These are phyloP conservation scores for Eulithis testata DNA, from an alignment of 2,888 invertebrate genomes.

Conservation along the genomic window DNA sequence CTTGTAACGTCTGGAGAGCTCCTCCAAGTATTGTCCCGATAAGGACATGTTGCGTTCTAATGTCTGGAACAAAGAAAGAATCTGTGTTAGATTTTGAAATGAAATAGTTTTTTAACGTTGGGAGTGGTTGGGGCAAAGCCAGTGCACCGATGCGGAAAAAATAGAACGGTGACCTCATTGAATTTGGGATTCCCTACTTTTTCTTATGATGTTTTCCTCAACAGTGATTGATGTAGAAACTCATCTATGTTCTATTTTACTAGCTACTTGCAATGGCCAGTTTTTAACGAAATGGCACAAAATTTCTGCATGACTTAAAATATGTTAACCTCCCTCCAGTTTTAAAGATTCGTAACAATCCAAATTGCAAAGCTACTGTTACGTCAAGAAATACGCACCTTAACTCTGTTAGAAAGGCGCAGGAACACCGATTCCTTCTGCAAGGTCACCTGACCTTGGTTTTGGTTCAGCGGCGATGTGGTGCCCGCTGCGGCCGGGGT, in stretches of 20 bases:
- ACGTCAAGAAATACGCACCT: conserved; percentile 82
- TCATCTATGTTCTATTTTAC: neutral
- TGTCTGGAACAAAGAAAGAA: conserved; percentile 84
- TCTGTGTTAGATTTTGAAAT: neutral
- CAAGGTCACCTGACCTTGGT: conserved; percentile 67
- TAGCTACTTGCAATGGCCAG: neutral
- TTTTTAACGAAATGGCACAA: no score
- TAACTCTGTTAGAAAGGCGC: conserved; percentile 97
- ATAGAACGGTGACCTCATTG: no score
- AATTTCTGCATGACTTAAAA: neutral
- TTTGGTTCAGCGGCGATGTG: conserved; percentile 58
- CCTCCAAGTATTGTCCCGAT: conserved; percentile 98
- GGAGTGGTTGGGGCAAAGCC: no score
- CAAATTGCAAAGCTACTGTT: no score
- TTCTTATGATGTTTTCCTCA: neutral
- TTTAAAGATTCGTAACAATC: neutral
- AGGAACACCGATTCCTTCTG: conserved; percentile 98
- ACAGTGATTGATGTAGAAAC: neutral
- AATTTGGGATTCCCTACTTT: neutral
- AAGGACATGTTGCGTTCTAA: conserved; percentile 98
- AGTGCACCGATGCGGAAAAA: no score
- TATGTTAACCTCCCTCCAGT: neutral
- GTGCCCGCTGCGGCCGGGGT: conserved; percentile 66
- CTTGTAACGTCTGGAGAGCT: conserved; percentile 96
- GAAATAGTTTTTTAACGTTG: neutral